Evolutionary conservation across 2,113 vertebrate species (phyloP).

Genomic region (Entomyzon cyanotis): DNA sequence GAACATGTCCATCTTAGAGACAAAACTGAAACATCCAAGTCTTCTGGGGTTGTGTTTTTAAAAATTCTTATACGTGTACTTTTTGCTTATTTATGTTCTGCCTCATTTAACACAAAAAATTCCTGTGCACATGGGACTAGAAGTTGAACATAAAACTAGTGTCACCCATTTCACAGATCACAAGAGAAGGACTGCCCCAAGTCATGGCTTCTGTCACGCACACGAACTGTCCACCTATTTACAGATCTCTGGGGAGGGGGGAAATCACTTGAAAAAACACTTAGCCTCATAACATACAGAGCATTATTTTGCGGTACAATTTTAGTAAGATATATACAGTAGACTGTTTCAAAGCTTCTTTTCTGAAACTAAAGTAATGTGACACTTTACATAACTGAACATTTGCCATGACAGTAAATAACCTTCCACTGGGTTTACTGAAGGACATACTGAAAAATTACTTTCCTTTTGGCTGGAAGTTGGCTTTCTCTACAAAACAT

Average conservation of each 20-base stretch:
- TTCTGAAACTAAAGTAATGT: constrained; percentile 62
- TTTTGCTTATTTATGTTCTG: background rate
- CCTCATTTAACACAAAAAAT: background rate
- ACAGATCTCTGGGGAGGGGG: background rate
- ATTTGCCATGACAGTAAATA: constrained; percentile 49
- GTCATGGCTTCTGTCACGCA: background rate
- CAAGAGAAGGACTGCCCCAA: background rate
- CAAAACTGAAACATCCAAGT: background rate
- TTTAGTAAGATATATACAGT: constrained; percentile 16
- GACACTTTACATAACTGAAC: constrained; percentile 65
- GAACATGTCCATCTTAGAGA: background rate
- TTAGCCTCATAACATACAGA: background rate
- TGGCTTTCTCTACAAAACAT: background rate
- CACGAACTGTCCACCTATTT: background rate
- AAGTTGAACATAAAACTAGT: background rate
- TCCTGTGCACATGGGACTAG: background rate
- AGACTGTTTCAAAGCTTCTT: constrained; percentile 14
- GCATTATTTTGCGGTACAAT: background rate
- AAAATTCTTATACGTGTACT: background rate
- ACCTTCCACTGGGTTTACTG: constrained; percentile 35
- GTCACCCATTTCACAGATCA: background rate
- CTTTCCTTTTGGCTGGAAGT: background rate
- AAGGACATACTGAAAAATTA: constrained; percentile 21
- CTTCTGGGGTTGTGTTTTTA: background rate
- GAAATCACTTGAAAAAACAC: background rate